These are phyloP conservation scores for Eulemur albifrons DNA, from an alignment of 2,797 vertebrate species.

Conservation along the genomic window DNA sequence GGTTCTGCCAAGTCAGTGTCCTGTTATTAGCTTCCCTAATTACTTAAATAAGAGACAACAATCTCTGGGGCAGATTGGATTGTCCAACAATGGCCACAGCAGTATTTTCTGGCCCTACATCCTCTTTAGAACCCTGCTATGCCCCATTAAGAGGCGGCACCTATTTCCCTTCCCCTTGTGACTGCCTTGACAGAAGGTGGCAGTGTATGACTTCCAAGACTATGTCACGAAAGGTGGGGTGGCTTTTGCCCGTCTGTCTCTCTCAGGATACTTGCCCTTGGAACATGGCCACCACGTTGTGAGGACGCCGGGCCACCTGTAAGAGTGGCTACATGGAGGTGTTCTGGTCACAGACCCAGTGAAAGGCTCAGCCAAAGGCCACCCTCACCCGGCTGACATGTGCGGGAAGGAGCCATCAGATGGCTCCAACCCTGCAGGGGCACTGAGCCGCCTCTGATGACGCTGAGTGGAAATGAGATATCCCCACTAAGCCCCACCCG, in stretches of 20 bases:
- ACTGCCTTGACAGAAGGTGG: background rate
- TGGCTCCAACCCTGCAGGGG: background rate
- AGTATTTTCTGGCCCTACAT: background rate
- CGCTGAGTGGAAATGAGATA: background rate
- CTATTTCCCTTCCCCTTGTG: background rate
- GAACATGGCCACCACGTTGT: background rate
- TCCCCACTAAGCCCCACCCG: background rate
- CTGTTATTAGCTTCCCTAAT: background rate
- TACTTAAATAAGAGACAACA: background rate
- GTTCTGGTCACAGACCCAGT: background rate
- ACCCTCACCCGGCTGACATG: background rate
- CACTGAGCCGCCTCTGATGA: background rate
- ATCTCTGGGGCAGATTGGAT: background rate
- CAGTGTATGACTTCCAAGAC: background rate
- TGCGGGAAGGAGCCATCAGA: background rate
- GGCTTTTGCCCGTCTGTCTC: background rate
- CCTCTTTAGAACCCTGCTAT: background rate
- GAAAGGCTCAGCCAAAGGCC: background rate
- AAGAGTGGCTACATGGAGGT: background rate
- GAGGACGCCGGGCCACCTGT: background rate
- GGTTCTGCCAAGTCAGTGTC: background rate
- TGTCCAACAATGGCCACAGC: background rate
- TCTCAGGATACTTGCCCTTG: background rate
- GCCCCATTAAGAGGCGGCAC: background rate
- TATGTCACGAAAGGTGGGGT: background rate